Conservation (phyloP, 2,113 vertebrate genomes). For the Leptodactylus fuscus region DNA sequence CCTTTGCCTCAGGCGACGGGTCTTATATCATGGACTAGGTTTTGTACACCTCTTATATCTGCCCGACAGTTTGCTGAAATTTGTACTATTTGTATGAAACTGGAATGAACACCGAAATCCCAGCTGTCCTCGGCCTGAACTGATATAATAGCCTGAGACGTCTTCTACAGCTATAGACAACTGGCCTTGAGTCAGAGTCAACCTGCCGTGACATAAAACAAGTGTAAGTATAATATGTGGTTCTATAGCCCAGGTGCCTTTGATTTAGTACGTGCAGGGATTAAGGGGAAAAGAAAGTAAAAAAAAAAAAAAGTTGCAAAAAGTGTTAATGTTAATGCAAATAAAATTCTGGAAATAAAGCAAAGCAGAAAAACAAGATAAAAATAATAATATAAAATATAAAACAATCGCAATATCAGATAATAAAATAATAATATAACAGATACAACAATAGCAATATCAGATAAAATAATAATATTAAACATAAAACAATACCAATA, state of each 20-base stretch:
- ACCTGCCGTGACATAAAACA: not conserved
- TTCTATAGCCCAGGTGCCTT: not conserved
- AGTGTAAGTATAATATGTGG: not conserved
- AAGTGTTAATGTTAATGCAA: too few species aligned
- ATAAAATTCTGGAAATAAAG: not conserved
- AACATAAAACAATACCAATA: too few species aligned
- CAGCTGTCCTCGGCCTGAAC: conserved; percentile 43
- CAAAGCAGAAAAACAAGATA: not conserved
- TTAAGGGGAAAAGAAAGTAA: not conserved
- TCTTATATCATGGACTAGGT: conserved; percentile 38
- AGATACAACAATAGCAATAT: too few species aligned
- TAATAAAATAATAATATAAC: too few species aligned
- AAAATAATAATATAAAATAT: not conserved
- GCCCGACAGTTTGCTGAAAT: conserved; percentile 29
- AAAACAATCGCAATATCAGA: too few species aligned
- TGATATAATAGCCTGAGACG: conserved; percentile 25
- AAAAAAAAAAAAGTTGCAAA: not conserved
- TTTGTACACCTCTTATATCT: conserved; percentile 45
- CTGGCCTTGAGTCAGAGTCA: conserved; percentile 38
- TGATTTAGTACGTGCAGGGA: not conserved
- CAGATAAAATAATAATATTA: too few species aligned
- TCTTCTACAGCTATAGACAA: conserved; percentile 40
- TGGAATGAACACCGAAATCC: not conserved
- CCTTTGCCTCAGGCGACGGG: conserved; percentile 45
- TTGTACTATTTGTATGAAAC: conserved; percentile 23